Evolutionary conservation across 2,888 invertebrate genomes (phyloP), one percentile per base, ranked within the genome.

Genomic region (Venusia cambrica): DNA sequence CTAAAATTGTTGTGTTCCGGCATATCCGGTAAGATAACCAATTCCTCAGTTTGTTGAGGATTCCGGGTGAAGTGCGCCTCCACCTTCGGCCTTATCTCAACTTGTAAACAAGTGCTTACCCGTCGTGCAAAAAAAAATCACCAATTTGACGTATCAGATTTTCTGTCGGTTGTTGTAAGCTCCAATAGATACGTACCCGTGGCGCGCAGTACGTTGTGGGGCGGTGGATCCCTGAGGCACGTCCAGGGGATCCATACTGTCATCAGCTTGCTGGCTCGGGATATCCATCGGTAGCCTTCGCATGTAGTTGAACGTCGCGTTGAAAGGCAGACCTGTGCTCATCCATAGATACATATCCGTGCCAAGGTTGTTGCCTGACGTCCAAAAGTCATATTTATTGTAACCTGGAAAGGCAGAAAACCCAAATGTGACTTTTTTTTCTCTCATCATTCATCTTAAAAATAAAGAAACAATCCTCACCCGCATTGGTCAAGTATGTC

Each of bases 341-440:
- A 95, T 94, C 95, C 95, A 96, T 38, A 95, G 84, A 75, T 93
- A 93, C 93, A 94, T 95, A 62, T 94, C 93, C 6, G 95, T 94
- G 15, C 95, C 95, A 38, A 96, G 85, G 56, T 93, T 92, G 77
- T 96, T 96, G 42, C 95, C 95, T 38, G 95, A 95, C 59, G 95
- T 95, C 95, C 95, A 96, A 76, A 94, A 95, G 69, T 95, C 94
- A 60, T 92, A 93, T 65, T 93, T 93, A 52, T 92, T 92, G 73
- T 94, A 94, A 2, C 90, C 90, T 90, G 72, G 10, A 53, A 57
- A 25, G 14, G 7, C 11, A 14, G 9, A 18, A 6, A 10, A 25
- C 18, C n/a, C n/a, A n/a, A n/a, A n/a, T n/a, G n/a, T n/a, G n/a
- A n/a, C n/a, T n/a, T n/a, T n/a, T n/a, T n/a, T n/a, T n/a, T n/a